Base-by-base conservation (phyloP, 2,113 vertebrate species). In the Morone saxatilis region DNA sequence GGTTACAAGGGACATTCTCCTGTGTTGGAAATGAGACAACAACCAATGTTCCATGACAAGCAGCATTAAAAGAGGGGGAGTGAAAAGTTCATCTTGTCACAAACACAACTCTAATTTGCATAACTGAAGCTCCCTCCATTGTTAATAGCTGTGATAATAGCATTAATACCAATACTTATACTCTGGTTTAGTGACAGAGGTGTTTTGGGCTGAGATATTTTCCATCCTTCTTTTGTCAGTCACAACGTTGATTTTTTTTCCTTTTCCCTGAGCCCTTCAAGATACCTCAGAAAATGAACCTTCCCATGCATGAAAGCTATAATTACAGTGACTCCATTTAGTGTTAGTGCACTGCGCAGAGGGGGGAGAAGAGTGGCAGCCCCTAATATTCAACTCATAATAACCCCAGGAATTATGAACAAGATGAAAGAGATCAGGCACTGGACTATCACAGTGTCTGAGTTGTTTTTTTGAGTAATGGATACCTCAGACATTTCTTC, bases 251-350 rank as follows among this genome's bases (percentile, higher is more conserved):
- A 79, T 48, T 74, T 89, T 71, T 54, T 83, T 72, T 43, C 68
- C 25, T 59, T 84, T 83, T 76, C 76, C 60, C 68, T 74, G 79
- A 93, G 85, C 86, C 83, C 78, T 88, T 94, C 73, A 94, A 88
- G 92, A 92, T 85, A 94, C 88, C 90, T 89, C 81, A 78, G 83
- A 92, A 91, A 94, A 93, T 87, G 81, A 91, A 94, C 87, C 89
- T 93, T 83, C 47, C 90, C 93, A 93, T 93, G 93, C 94, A 94
- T 94, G 89, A 94, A 94, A 92, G 78, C 92, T 91, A 84, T 94
- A 94, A 95, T 95, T 94, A 94, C 84, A 83, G 84, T 87, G 86
- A 90, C 84, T 93, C 82, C 73, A 87, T 94, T 90, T 91, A 92
- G 85, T 87, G 85, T 83, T 85, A 67, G 83, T 78, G 83, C 68